Evolutionary conservation across 2,113 vertebrate species (phyloP), one percentile per base, ranked within the genome.

Genomic region (Charina bottae): DNA sequence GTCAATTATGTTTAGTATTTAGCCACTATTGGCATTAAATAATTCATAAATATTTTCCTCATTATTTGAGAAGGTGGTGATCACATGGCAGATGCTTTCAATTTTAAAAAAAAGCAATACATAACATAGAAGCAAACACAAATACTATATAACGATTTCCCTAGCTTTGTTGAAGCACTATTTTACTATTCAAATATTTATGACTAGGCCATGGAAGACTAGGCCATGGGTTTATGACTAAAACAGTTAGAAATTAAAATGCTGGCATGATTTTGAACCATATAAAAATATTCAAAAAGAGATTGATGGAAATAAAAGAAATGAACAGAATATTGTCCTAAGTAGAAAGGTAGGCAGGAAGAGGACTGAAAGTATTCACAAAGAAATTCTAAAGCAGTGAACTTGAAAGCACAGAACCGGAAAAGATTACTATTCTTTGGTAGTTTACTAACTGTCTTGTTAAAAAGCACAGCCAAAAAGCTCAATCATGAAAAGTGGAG

Each of bases 401-500:
- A 78, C 17, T 17, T 42, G 2, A 78, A 78, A 78, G 15, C 33
- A 78, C 37, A 78, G 28, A 33, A 49, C 2, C 92, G 33, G 37
- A 4, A 93, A 58, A 86, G 54, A 94, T 92, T 83, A 93, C 92
- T 93, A 89, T 90, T 95, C 58, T 93, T 96, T 93, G 96, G 58
- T 86, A 92, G 37, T 1, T 11, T 49, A 88, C 92, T 94, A 88
- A 94, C 94, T 95, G 95, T 92, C 93, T 96, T 94, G 89, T 49
- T 56, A 93, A 90, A 95, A 64, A 94, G 88, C 87, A 91, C 54
- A 95, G 85, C 83, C 87, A 95, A 92, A 96, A 96, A 97, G 94
- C 95, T 96, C 96, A 97, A 95, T 92, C 94, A 96, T 93, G 94
- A 95, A 97, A 96, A 97, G 96, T 94, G 96, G 97, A 96, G 96